Evolutionary conservation across 2,113 vertebrate species (phyloP).

Genomic region (Hippopotamus amphibius): DNA sequence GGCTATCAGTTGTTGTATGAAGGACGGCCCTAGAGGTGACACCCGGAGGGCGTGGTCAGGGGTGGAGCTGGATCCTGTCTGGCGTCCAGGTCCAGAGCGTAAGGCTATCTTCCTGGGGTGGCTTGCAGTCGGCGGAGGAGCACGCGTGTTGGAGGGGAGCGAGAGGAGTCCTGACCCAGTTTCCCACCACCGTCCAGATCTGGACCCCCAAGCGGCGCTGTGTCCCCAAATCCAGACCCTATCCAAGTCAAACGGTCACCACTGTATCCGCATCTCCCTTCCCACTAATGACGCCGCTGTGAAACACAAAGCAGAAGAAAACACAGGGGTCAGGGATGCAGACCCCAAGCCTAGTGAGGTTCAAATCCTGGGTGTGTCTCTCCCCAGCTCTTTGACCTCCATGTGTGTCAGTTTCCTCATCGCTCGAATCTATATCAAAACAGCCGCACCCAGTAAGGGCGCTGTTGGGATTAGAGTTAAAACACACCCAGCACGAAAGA

Average conservation of each 20-base stretch:
- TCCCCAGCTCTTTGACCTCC: neutral
- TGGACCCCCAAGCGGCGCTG: neutral
- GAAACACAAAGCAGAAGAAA: neutral
- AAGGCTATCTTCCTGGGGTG: neutral
- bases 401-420: neutral
- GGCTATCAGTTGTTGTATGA: neutral
- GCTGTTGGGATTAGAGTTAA: neutral
- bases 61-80: neutral
- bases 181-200: neutral
- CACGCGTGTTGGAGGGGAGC: neutral
- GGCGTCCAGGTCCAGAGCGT: fast-evolving
- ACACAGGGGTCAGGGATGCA: neutral
- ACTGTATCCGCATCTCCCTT: neutral
- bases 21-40: neutral
- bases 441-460: neutral
- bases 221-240: neutral
- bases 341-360: neutral
- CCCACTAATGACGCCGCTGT: neutral
- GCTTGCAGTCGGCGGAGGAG: too few species aligned
- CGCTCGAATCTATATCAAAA: neutral
- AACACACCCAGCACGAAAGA: neutral
- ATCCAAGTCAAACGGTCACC: neutral
- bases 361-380: neutral
- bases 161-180: neutral
- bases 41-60: neutral